Percentiles rank a stretch among this genome's conserved stretches.
Evolutionary conservation across 2,888 invertebrate species (phyloP).

Genomic region (Ariolimax columbianus): DNA sequence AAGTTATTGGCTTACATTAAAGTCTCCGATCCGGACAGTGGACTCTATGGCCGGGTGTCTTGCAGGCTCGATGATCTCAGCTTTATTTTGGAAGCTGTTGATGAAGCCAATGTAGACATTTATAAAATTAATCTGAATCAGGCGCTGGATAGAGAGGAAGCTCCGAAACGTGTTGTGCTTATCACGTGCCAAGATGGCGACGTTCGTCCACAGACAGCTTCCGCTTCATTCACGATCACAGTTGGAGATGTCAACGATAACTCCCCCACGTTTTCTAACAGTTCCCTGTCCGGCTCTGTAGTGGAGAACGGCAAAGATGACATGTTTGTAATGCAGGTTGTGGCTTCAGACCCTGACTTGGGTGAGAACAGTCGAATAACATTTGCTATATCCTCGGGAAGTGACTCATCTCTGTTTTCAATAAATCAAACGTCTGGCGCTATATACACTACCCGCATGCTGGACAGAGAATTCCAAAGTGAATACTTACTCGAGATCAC

Average conservation of each 20-base stretch:
- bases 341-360: conserved; percentile 90
- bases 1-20: conserved; percentile 96
- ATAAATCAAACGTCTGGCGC: conserved; percentile 90
- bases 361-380: conserved; percentile 85
- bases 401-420: conserved; percentile 83
- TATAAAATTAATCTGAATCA: conserved; percentile 57
- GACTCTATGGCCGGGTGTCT: conserved; percentile 57
- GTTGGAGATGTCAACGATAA: conserved; percentile 60
- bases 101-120: conserved; percentile 48
- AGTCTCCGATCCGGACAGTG: conserved; percentile 80
- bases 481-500: conserved; percentile 85
- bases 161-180: conserved; percentile 51
- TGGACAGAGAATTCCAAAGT: conserved; percentile 88
- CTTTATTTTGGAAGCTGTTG: conserved; percentile 56
- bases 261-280: conserved; percentile 52
- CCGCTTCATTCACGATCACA: conserved; percentile 52
- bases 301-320: conserved; percentile 51
- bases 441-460: conserved; percentile 88
- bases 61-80: conserved; percentile 51
- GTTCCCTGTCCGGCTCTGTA: conserved; percentile 42
- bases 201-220: conserved; percentile 46
- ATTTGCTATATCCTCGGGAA: conserved; percentile 65
- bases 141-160: conserved; percentile 58
- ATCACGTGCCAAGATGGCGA: conserved; percentile 60
- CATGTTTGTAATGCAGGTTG: conserved; percentile 79